Percentiles rank a stretch among this genome's conserved stretches.
phyloP scores from a whole-genome alignment of 2,888 invertebrate species.

The Meganola albula region DNA sequence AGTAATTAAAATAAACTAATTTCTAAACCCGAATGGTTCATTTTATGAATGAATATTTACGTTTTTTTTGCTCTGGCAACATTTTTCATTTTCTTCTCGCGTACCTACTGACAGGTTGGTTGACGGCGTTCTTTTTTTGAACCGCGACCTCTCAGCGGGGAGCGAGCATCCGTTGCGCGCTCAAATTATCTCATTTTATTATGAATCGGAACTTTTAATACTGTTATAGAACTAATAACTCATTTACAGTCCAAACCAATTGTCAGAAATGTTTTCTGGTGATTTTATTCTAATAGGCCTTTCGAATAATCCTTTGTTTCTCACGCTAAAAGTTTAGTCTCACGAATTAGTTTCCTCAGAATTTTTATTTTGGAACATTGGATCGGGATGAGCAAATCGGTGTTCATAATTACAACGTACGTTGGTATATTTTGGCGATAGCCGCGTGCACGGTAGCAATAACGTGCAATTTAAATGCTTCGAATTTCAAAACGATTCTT shows the following conservation, averaged over 20 bases:
- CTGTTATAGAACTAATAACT: constrained; percentile 35
- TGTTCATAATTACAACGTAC: constrained; percentile 67
- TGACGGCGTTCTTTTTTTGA: constrained; percentile 66
- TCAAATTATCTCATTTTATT: constrained; percentile 69
- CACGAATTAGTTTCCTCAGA: constrained; percentile 64
- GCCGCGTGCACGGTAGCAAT: constrained; percentile 73
- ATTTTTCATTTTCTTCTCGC: constrained; percentile 66
- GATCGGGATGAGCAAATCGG: constrained; percentile 67
- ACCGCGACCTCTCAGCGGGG: constrained; percentile 70
- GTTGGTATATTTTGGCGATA: constrained; percentile 61
- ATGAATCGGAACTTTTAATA: constrained; percentile 46
- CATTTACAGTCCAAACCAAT: constrained; percentile 29
- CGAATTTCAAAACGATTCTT: constrained; percentile 59
- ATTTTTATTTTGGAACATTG: constrained; percentile 67
- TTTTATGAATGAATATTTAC: constrained; percentile 68
- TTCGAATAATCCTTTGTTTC: constrained; percentile 45
- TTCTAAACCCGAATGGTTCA: constrained; percentile 59
- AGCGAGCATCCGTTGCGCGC: constrained; percentile 63
- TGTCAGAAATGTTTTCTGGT: constrained; percentile 27
- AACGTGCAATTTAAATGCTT: constrained; percentile 77
- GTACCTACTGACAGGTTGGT: constrained; percentile 68
- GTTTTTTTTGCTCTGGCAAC: constrained; percentile 60
- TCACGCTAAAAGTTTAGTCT: constrained; percentile 68
- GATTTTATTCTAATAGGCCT: constrained; percentile 23
- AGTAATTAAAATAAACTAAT: constrained; percentile 77